Evolutionary conservation across 2,113 vertebrate genomes (phyloP).

Genomic region (Lepisosteus osseus): DNA sequence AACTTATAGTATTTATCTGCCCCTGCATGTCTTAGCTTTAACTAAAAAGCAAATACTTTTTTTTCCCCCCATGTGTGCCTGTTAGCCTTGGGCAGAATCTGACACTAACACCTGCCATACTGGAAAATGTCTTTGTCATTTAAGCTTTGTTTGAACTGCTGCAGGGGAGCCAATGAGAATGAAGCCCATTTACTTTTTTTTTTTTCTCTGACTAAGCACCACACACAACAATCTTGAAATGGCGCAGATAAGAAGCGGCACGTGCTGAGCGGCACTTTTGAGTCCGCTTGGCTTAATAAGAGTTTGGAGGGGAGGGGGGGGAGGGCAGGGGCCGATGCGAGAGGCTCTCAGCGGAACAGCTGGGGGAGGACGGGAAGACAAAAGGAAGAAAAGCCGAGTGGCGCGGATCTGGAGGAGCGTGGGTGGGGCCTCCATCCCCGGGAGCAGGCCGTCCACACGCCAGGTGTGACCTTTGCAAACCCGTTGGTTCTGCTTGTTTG

Average conservation of each 20-base stretch:
- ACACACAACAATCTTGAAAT: conserved; percentile 61
- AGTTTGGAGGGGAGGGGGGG: conserved; percentile 32
- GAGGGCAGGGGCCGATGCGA: conserved; percentile 22
- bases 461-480: conserved; percentile 53
- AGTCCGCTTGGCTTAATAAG: conserved; percentile 51
- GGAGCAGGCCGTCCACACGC: conserved; percentile 38
- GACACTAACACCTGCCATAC: conserved; percentile 77
- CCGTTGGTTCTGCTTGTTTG: conserved; percentile 38
- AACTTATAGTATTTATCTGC: conserved; percentile 56
- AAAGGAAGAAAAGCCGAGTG: conserved; percentile 48
- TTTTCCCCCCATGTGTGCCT: conserved; percentile 59
- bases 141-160: conserved; percentile 79
- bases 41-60: conserved; percentile 35
- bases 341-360: conserved; percentile 55
- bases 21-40: conserved; percentile 67
- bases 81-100: conserved; percentile 72
- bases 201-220: conserved; percentile 36
- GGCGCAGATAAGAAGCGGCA: conserved; percentile 62
- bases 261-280: conserved; percentile 51
- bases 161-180: conserved; percentile 64
- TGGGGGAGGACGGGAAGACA: conserved; percentile 51
- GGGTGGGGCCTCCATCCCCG: conserved; percentile 17
- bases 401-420: conserved; percentile 37
- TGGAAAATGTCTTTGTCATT: conserved; percentile 86
- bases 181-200: conserved; percentile 56